Base-by-base conservation (phyloP, 2,113 vertebrate species). In the Sminthopsis crassicaudata region DNA sequence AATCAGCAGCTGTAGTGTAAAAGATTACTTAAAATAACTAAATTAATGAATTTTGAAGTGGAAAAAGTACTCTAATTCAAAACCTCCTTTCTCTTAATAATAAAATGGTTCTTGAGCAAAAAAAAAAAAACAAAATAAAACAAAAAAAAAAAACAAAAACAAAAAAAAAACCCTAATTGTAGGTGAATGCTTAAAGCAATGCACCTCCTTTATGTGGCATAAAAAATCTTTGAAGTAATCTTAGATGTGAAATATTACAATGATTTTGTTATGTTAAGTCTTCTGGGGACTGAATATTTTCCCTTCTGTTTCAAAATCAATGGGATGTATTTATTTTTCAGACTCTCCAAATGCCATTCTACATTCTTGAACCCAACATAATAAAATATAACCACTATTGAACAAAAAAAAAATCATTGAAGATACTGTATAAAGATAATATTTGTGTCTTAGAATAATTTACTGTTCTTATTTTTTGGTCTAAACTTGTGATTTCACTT, bases 51-150 rank as follows among this genome's bases (percentile, higher is more conserved):
- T 92, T 94, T 97, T 91, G 53, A 94, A 95, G 96, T 97, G 93
- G 95, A 76, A 76, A 98, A 97, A 97, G 93, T 96, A 93, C 96
- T 96, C 94, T 97, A 94, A 97, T 96, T 97, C 92, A n/a, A 95
- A 97, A 42, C 26, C 91, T 94, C 92, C 91, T 91, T 1, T 92
- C 57, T 96, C 92, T 94, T 92, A 94, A 92, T 91, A 96, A 95
- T 93, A 91, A 94, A 96, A 93, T 93, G 88, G 5, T 92, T 97
- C 94, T 48, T 89, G 93, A 95, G 57, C 92, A 91, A 95, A 91
- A 94, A 97, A 90, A 48, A 48, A 48, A 48, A 48, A 48, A 48
- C 46, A 97, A 90, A 48, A 48, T 3, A 48, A 48, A 48, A 48
- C 46, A 95, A 91, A 94, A 97, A 90, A 48, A 48, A 48, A 48